Evolutionary conservation across 2,113 vertebrate species (phyloP).

Genomic region (Miniopterus natalensis): DNA sequence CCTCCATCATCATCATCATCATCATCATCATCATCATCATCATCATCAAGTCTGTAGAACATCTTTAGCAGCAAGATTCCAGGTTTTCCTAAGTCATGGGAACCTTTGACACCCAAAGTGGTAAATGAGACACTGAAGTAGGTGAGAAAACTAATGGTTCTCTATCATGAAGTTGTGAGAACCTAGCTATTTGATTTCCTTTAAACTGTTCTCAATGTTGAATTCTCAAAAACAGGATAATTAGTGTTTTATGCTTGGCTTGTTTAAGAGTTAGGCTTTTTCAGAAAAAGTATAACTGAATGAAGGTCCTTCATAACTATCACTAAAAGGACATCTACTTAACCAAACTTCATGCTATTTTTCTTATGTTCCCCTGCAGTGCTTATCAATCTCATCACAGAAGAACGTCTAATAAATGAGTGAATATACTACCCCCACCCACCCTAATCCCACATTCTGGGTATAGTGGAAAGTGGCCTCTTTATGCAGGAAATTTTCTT

Average conservation of each 20-base stretch:
- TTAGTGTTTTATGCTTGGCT: neutral
- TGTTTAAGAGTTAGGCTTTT: constrained; percentile 11
- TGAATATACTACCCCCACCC: neutral
- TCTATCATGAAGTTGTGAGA: neutral
- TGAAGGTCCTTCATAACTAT: neutral
- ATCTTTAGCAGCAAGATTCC: neutral
- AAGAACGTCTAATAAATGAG: neutral
- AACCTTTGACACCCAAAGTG: neutral
- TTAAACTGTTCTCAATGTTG: neutral
- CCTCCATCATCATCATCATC: neutral
- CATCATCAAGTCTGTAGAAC: neutral
- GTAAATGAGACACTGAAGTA: neutral
- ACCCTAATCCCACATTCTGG: neutral
- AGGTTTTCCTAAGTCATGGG: neutral
- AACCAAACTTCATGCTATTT: neutral
- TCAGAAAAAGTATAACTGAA: neutral
- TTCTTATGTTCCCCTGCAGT: neutral
- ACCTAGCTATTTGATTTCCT: neutral
- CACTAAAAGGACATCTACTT: neutral
- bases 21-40: neutral
- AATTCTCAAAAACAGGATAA: neutral
- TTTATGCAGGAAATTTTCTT: neutral
- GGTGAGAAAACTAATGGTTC: neutral
- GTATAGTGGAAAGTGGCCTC: neutral
- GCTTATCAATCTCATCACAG: neutral